phyloP scores from a whole-genome alignment of 2,888 invertebrate species.

The Gymnoscelis rufifasciata region DNA sequence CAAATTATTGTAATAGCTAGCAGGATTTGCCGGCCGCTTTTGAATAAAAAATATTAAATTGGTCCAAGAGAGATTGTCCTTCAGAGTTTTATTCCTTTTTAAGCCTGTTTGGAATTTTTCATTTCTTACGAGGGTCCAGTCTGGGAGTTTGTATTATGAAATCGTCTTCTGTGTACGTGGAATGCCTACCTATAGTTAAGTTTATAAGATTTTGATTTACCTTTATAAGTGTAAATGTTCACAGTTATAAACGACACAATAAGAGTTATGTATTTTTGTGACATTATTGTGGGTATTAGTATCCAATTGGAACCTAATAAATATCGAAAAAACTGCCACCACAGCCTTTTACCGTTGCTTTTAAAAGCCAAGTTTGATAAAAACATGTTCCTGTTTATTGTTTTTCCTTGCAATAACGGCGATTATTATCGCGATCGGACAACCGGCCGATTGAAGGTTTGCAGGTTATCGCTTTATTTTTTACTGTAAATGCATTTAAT shows the following conservation, averaged over 20 bases:
- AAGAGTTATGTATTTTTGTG: too few species aligned
- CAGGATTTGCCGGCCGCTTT: conserved; percentile 26
- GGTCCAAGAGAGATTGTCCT: conserved; percentile 26
- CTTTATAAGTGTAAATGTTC: too few species aligned
- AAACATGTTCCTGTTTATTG: conserved; percentile 34
- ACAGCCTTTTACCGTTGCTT: conserved; percentile 26
- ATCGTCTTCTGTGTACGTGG: conserved; percentile 13
- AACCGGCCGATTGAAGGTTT: conserved; percentile 24
- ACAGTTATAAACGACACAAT: too few species aligned
- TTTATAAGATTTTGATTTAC: too few species aligned
- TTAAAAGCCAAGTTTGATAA: conserved; percentile 27
- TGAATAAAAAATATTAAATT: conserved; percentile 29
- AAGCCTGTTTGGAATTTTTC: conserved; percentile 27
- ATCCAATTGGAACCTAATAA: conserved; percentile 22
- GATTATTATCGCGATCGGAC: conserved; percentile 24
- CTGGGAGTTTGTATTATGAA: conserved; percentile 10
- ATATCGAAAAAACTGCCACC: conserved; percentile 28
- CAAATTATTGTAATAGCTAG: conserved; percentile 28
- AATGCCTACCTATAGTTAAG: too few species aligned
- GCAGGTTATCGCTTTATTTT: conserved; percentile 22
- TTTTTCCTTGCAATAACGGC: conserved; percentile 30
- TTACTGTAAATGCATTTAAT: conserved; percentile 18
- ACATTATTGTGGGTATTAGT: too few species aligned
- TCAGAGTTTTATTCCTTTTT: conserved; percentile 27
- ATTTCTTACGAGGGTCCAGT: conserved; percentile 19